Evolutionary conservation across 2,888 invertebrate species (phyloP), one percentile per base, ranked within the genome.

Genomic region (Lacanobia wlatinum): DNA sequence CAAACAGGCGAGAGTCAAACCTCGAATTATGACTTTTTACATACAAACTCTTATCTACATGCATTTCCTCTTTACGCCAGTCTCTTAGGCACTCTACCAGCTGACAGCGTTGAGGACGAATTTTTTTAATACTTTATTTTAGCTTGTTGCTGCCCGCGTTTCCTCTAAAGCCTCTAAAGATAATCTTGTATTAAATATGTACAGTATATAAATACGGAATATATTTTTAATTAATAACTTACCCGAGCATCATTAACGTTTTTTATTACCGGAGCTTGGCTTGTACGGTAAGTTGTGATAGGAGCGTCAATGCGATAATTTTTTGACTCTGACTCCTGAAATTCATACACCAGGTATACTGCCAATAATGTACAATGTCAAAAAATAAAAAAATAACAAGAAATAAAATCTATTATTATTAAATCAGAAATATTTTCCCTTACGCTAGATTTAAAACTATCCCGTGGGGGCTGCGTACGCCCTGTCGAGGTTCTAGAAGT

Each of bases 221-320:
- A 34, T 34, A 34, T 34, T 34, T 34, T 34, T 34, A 3, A 28
- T 14, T 59, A 0, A 59, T 59, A n/a, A 59, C 83, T 87, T 84
- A 94, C 95, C 87, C 89, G 92, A 28, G 94, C 94, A 79, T 95
- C 95, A 76, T 90, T 89, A 23, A 94, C 90, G 50, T 89, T 93
- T 89, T 90, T 94, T 56, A 94, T 92, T 1, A 91, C 77, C 40
- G 93, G 93, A 38, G 89, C 89, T 84, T 93, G 93, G 50, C 91
- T 90, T 46, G 92, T 89, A n/a, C 91, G 87, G 74, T 91, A 93
- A 21, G 92, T 90, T 46, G 93, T 89, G 46, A 92, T 81, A 46
- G 87, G 87, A 68, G 82, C 76, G 64, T 83, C 87, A 23, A 71
- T 73, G 43, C 76, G 76, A 5, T 75, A 4, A 61, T 69, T 86